A percentile compares a stretch with the other conserved stretches of the same genome.
Evolutionary conservation across 2,888 invertebrate genomes (phyloP).

Genomic region (Germaria angustata): DNA sequence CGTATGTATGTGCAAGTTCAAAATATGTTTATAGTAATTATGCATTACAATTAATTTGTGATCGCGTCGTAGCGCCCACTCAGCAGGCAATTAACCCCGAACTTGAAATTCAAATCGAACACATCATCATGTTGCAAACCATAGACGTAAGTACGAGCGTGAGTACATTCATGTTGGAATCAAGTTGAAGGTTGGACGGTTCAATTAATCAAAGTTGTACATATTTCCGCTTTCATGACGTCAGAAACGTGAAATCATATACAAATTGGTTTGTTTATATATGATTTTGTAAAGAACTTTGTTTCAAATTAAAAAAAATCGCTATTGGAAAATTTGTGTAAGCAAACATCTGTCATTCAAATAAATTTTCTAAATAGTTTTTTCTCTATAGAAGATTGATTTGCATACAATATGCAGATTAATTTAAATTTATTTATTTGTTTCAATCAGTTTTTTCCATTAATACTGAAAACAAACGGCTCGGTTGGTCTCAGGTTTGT

Average conservation of each 20-base stretch:
- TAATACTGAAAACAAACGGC: neutral
- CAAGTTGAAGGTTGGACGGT: slow-evolving; percentile 32
- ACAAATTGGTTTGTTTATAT: slow-evolving; percentile 32
- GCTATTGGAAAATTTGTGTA: neutral
- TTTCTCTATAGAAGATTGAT: neutral
- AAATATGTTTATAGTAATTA: slow-evolving; percentile 8
- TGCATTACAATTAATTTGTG: slow-evolving; percentile 7
- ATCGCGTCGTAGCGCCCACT: neutral
- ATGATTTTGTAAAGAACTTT: neutral
- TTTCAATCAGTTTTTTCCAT: neutral
- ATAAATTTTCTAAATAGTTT: neutral
- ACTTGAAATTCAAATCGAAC: slow-evolving; percentile 24
- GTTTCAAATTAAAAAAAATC: neutral
- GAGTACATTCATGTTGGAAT: slow-evolving; percentile 4
- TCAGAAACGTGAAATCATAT: neutral
- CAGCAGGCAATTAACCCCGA: slow-evolving; percentile 24
- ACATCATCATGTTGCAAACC: neutral
- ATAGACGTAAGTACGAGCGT: neutral
- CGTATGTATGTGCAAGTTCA: neutral
- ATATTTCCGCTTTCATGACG: slow-evolving; percentile 40
- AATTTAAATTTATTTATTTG: neutral
- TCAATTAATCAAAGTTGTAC: slow-evolving; percentile 17
- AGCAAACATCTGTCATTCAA: neutral
- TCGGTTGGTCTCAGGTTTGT: neutral
- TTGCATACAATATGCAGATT: neutral